A percentile compares a stretch with the other conserved stretches of the same genome.
These are phyloP conservation scores for Cyprinella venusta DNA, from an alignment of 2,797 vertebrate genomes.

Conservation along the genomic window DNA sequence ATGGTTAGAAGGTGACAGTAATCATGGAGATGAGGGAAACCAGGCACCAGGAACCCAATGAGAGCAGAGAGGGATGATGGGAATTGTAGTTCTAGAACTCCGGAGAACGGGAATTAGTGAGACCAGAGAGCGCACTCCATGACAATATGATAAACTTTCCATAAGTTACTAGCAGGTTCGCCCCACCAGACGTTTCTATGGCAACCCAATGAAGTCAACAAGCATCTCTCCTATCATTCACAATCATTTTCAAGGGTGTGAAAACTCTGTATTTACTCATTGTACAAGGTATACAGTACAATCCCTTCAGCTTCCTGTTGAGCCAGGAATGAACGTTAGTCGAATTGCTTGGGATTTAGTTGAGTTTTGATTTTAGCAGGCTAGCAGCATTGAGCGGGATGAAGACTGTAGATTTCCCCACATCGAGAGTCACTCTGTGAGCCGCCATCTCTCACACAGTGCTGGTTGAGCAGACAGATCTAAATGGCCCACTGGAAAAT, in stretches of 20 bases:
- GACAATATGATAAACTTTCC: conserved; percentile 28
- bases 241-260: conserved; percentile 13
- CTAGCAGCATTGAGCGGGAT: background rate
- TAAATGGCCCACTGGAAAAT: conserved; percentile 70
- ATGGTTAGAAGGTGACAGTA: no score
- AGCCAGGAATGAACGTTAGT: conserved; percentile 17
- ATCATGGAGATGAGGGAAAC: no score
- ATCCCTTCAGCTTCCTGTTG: background rate
- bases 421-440: conserved; percentile 26
- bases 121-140: no score
- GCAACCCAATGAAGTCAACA: conserved; percentile 77
- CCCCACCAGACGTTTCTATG: conserved; percentile 74
- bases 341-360: background rate
- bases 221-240: conserved; percentile 34
- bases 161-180: conserved; percentile 62
- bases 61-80: no score
- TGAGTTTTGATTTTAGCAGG: conserved; percentile 21
- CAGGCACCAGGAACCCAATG: no score
- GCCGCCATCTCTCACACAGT: conserved; percentile 25
- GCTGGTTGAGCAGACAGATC: conserved; percentile 64
- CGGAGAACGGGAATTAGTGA: no score
- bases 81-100: no score
- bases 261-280: conserved; percentile 2
- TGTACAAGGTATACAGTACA: background rate
- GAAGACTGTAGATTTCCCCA: conserved; percentile 26